A percentile compares a stretch with the other conserved stretches of the same genome.
These are phyloP conservation scores for Myiopsitta monachus DNA, from an alignment of 2,113 vertebrate genomes.

Conservation along the genomic window DNA sequence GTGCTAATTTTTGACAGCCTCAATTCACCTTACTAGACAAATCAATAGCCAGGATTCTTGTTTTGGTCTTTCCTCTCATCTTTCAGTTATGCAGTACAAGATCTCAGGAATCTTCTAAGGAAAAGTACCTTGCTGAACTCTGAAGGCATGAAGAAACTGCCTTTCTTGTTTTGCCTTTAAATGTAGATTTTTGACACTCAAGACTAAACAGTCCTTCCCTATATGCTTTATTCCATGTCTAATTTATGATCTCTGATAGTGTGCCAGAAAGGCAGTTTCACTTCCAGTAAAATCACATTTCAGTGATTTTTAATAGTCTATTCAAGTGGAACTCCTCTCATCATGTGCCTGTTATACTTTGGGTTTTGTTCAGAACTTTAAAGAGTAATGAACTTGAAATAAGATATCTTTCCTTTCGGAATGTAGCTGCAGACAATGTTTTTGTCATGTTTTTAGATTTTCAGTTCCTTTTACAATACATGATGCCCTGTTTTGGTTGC, in stretches of 20 bases:
- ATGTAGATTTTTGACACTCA: not conserved
- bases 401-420: not conserved
- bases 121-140: not conserved
- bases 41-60: not conserved
- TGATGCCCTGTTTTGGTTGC: not conserved
- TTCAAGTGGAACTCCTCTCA: not conserved
- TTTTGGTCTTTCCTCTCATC: not conserved
- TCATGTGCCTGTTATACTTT: not conserved
- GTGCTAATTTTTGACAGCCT: not conserved
- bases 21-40: not conserved
- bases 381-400: not conserved
- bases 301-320: not conserved
- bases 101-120: not conserved
- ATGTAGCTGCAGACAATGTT: not conserved
- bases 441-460: not conserved
- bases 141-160: not conserved
- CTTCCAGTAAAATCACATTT: not conserved
- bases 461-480: not conserved
- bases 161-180: not conserved
- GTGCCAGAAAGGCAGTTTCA: not conserved
- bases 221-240: not conserved
- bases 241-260: not conserved
- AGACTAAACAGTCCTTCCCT: not conserved
- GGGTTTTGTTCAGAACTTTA: not conserved
- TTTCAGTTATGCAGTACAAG: not conserved